Evolutionary conservation across 2,888 invertebrate species (phyloP).

Genomic region (Aphelenchoides bicaudatus): DNA sequence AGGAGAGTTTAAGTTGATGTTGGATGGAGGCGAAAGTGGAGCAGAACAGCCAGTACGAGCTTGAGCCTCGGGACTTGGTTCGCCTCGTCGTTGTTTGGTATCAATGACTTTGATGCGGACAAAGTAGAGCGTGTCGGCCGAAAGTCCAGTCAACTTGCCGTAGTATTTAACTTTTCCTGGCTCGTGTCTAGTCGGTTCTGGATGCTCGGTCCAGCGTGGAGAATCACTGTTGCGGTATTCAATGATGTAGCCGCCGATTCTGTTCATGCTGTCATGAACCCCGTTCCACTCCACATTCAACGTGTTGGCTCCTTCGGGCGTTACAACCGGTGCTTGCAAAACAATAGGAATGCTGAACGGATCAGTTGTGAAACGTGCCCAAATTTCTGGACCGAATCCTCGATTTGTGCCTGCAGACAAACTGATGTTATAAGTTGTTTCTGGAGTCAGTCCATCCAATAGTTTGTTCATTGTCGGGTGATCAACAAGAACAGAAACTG

Average conservation of each 20-base stretch:
- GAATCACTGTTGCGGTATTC: slow-evolving; percentile 53
- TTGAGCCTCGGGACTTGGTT: slow-evolving; percentile 59
- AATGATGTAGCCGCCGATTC: slow-evolving; percentile 57
- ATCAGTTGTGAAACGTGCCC: slow-evolving; percentile 56
- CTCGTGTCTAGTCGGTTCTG: slow-evolving; percentile 50
- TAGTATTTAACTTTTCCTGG: slow-evolving; percentile 50
- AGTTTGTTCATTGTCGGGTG: slow-evolving; percentile 54
- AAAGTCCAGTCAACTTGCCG: slow-evolving; percentile 61
- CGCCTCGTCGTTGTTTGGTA: slow-evolving; percentile 46
- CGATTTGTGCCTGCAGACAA: slow-evolving; percentile 49
- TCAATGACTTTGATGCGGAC: slow-evolving; percentile 62
- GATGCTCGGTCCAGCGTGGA: slow-evolving; percentile 57
- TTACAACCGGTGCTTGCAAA: slow-evolving; percentile 41
- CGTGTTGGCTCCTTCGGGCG: slow-evolving; percentile 53
- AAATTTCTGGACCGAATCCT: slow-evolving; percentile 59
- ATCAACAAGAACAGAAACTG: slow-evolving; percentile 41
- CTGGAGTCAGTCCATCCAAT: slow-evolving; percentile 56
- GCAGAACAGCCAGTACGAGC: slow-evolving; percentile 60
- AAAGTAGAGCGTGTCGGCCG: slow-evolving; percentile 62
- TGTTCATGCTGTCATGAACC: slow-evolving; percentile 51
- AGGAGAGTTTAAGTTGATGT: slow-evolving; percentile 51
- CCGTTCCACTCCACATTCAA: slow-evolving; percentile 58
- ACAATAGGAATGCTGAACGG: slow-evolving; percentile 56
- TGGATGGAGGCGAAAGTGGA: slow-evolving; percentile 56
- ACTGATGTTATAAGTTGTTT: slow-evolving; percentile 60